A percentile compares a stretch with the other conserved stretches of the same genome.
Conservation (phyloP, 1,140 invertebrate genomes). For the Drosophila willistoni region DNA sequence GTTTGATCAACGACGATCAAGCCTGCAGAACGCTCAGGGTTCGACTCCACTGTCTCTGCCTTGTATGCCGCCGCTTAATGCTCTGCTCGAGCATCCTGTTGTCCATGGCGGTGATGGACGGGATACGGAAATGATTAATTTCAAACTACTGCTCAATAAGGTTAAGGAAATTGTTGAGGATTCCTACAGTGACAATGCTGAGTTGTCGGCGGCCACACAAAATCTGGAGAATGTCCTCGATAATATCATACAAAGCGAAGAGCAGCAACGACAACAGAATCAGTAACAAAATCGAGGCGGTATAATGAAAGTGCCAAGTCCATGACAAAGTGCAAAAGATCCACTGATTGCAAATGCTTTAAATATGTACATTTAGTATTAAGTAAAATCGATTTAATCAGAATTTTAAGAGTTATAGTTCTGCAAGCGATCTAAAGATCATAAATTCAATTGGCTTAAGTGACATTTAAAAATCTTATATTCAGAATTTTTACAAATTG, state of each 20-base stretch:
- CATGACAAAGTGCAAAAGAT: neutral
- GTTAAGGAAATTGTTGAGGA: constrained; percentile 82
- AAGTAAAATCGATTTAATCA: neutral
- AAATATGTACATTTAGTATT: constrained; percentile 14
- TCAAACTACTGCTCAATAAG: constrained; percentile 72
- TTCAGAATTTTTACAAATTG: no score
- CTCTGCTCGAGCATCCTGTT: constrained; percentile 49
- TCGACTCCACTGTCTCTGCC: constrained; percentile 25
- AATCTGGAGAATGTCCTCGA: constrained; percentile 80
- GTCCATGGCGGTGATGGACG: constrained; percentile 35
- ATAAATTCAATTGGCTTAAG: neutral
- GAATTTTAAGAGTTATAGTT: neutral
- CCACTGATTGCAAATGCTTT: constrained; percentile 11
- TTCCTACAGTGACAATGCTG: constrained; percentile 81
- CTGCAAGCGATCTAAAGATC: constrained; percentile 15
- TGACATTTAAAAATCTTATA: no score
- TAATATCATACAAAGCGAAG: constrained; percentile 74
- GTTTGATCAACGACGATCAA: constrained; percentile 72
- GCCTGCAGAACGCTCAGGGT: constrained; percentile 28
- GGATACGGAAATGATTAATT: constrained; percentile 78
- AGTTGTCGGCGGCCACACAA: constrained; percentile 76
- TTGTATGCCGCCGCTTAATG: constrained; percentile 41
- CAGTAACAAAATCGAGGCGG: neutral
- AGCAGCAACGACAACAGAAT: constrained; percentile 53
- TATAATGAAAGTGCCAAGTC: neutral